phyloP scores from a whole-genome alignment of 2,113 vertebrate species.

The Eurypyga helias region DNA sequence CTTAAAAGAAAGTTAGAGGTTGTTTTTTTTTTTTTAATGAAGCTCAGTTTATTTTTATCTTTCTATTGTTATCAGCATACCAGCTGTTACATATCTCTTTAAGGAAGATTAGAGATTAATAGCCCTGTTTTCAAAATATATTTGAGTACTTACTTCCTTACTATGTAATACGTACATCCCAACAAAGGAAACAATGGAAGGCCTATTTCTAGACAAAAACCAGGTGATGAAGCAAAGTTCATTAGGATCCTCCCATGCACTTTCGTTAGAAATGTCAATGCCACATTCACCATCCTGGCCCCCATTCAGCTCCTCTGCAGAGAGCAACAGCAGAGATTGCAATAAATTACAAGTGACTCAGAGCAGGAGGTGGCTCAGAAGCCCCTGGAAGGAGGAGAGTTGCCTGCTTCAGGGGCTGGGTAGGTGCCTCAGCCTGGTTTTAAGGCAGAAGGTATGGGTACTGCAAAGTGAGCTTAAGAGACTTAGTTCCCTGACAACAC shows the following conservation, averaged over 20 bases:
- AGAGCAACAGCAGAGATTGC: neutral
- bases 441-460: neutral
- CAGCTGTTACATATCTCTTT: constrained; percentile 40
- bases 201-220: neutral
- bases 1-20: neutral
- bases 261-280: neutral
- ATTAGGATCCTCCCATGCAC: neutral
- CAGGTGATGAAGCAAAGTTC: neutral
- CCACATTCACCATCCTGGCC: neutral
- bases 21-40: neutral
- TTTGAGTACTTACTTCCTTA: neutral
- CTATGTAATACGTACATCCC: neutral
- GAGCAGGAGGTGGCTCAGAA: neutral
- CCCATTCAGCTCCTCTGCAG: neutral
- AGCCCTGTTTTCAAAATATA: constrained; percentile 37
- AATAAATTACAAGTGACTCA: neutral
- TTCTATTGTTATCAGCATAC: constrained; percentile 28
- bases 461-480: neutral
- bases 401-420: neutral
- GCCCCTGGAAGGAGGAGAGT: neutral
- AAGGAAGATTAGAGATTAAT: constrained; percentile 60
- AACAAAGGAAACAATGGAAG: neutral
- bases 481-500: neutral
- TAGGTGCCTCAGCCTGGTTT: neutral
- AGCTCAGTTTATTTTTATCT: constrained; percentile 48